Evolutionary conservation across 1,140 invertebrate species (phyloP), one percentile per base, ranked within the genome.

Genomic region (Limonius californicus): DNA sequence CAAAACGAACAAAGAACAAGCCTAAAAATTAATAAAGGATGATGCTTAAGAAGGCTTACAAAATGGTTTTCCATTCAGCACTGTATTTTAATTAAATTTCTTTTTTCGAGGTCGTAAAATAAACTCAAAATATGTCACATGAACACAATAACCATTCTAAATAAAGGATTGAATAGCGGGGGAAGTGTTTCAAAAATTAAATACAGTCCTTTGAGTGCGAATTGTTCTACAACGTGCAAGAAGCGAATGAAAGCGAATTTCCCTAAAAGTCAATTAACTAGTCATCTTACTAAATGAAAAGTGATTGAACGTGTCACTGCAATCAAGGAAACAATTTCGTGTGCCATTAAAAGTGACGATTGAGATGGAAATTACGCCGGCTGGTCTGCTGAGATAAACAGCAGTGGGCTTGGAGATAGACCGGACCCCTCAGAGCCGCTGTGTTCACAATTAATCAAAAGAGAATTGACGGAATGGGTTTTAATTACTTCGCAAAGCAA

Each of bases 381-480:
- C 73, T 74, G 73, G 72, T 65, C 68, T 54, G 65, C 58, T 57
- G 68, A 74, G 73, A 74, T 74, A 74, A 74, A 71, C 70, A 68
- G 63, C 59, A 57, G 21, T 64, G 67, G 64, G 64, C 59, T 61
- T 54, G 62, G 67, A 69, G 68, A 64, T 65, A 65, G 64, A 63
- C 58, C 60, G 59, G 63, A 61, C 63, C 58, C 62, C 58, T 45
- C 61, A 50, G 57, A 66, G 55, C 59, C 43, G 64, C 57, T 67
- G 69, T 72, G 72, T 72, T 73, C 72, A 71, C 70, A 73, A 73
- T 73, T 72, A 73, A 73, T 73, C 72, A 73, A 72, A 73, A 73
- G 72, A 73, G 72, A 72, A 73, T 73, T 70, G 72, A 73, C 72
- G 69, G 66, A 71, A 68, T 72, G 66, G 66, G 69, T 72, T 72